Base-by-base conservation (phyloP, 2,888 invertebrate species). In the Noctua pronuba region DNA sequence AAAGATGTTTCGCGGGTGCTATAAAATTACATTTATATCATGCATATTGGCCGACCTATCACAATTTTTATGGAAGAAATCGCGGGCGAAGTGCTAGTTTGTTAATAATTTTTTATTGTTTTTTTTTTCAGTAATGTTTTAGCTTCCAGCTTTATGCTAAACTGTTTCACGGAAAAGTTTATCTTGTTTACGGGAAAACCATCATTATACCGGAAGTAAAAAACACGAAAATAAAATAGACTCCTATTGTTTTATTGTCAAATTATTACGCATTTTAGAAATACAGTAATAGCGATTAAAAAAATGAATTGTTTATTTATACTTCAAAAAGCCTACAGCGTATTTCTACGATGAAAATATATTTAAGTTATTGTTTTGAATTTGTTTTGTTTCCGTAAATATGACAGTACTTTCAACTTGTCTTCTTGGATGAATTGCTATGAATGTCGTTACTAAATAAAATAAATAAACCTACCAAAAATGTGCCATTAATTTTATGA, bases 361-460 rank as follows among this genome's bases (percentile, higher is more conserved):
- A 1, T 18, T 16, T 24, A 73, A 70, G 70, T 60, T 46, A 10
- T 65, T 70, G 44, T 24, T 49, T 70, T 84, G 82, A 80, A 55
- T 66, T 41, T 58, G 58, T 58, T 62, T 64, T 71, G 65, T 86
- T 86, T 85, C 80, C 85, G 80, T 65, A 44, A 74, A 69, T 71
- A 72, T 86, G 86, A 71, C 84, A 83, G 60, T 65, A 80, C 31
- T 80, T 71, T 72, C 35, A 67, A 70, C 70, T 83, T 71, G 58
- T 44, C 69, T 60, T 70, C 65, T 52, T 77, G 38, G 38, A 41
- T 28, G 52, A 49, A 52, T 66, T 73, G 72, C 46, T 38, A 44
- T 49, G 65, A 75, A 72, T 74, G 46, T 68, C 65, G 28, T 60
- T 66, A 67, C 0, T 28, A 38, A 28, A 18, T 68, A 80, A 31